Evolutionary conservation across 2,888 invertebrate species (phyloP).

Genomic region (Pelosia muscerda): DNA sequence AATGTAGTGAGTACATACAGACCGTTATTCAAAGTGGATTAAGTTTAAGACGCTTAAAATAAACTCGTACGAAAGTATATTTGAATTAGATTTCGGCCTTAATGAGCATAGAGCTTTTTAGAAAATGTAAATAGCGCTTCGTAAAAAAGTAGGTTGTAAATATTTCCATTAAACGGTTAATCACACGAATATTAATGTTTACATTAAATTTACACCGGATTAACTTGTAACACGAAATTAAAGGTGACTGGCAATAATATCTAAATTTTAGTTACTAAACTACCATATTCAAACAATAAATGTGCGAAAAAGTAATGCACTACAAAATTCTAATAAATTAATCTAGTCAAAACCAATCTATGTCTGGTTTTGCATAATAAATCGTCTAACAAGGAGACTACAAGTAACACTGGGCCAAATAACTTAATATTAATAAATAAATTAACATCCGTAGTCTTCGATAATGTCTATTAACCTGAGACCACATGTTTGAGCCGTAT

Average conservation of each 20-base stretch:
- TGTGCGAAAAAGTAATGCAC: constrained; percentile 42
- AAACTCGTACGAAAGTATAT: constrained; percentile 34
- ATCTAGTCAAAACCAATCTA: constrained; percentile 71
- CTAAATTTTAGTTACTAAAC: constrained; percentile 53
- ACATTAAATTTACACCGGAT: constrained; percentile 37
- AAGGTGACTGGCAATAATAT: constrained; percentile 78
- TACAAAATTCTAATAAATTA: constrained; percentile 47
- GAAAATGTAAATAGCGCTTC: constrained; percentile 46
- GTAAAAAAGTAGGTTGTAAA: constrained; percentile 39
- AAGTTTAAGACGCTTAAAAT: constrained; percentile 39
- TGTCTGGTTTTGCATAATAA: constrained; percentile 70
- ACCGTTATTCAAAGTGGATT: constrained; percentile 45
- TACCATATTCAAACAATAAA: constrained; percentile 47
- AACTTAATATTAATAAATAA: constrained; percentile 63
- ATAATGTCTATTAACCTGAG: constrained; percentile 84
- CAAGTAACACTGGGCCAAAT: constrained; percentile 75
- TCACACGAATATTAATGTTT: constrained; percentile 27
- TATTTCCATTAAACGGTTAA: constrained; percentile 26
- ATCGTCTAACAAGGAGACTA: constrained; percentile 58
- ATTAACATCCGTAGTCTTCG: constrained; percentile 81
- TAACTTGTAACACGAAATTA: constrained; percentile 56
- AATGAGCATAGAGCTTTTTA: constrained; percentile 44
- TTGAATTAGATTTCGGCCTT: constrained; percentile 29
- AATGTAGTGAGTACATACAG: constrained; percentile 40
- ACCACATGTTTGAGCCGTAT: constrained; percentile 83